Conservation (phyloP, 2,113 vertebrate species). For the Tringa solitaria region DNA sequence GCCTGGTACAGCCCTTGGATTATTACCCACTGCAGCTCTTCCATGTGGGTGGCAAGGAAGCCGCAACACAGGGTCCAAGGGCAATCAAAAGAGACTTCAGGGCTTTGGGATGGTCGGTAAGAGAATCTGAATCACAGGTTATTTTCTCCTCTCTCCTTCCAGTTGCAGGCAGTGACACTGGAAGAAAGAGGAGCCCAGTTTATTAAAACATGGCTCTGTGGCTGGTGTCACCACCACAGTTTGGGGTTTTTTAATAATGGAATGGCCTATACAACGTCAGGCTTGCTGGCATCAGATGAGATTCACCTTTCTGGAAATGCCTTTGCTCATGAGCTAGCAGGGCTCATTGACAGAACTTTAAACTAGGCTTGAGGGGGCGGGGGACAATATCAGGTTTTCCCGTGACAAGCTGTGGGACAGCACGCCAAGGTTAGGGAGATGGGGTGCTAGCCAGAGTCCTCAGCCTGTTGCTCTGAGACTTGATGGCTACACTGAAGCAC, state of each 20-base stretch:
- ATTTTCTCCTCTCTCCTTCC: neutral
- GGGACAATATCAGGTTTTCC: neutral
- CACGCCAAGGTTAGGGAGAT: neutral
- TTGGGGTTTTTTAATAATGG: neutral
- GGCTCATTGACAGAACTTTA: neutral
- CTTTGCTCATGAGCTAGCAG: neutral
- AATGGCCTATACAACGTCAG: neutral
- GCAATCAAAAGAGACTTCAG: neutral
- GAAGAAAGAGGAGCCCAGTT: neutral
- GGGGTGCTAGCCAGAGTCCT: neutral
- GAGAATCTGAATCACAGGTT: neutral
- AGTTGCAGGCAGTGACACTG: neutral
- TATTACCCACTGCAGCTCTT: neutral
- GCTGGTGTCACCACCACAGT: neutral
- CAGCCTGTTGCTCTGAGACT: neutral
- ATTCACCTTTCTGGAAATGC: neutral
- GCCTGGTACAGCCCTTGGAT: neutral
- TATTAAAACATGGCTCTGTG: neutral
- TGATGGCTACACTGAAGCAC: neutral
- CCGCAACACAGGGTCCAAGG: neutral
- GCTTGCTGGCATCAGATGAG: neutral
- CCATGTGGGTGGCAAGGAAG: neutral
- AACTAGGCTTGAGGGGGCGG: neutral
- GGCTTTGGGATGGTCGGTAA: neutral
- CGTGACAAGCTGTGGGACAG: neutral